Evolutionary conservation across 2,888 invertebrate species (phyloP).

Genomic region (Scaptomyza tumidula): DNA sequence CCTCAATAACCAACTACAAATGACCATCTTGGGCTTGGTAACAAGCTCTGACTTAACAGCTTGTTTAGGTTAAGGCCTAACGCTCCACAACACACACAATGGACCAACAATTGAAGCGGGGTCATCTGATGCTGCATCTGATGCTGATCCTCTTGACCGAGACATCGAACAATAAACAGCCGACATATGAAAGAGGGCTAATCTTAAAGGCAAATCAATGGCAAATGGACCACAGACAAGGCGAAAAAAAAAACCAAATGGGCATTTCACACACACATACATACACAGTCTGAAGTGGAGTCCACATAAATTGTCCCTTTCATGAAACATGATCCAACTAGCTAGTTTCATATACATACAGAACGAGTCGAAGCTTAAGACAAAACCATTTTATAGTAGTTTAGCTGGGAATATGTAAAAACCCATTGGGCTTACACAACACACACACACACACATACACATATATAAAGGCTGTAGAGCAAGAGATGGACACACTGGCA

Average conservation of each 20-base stretch:
- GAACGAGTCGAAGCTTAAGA: conserved; percentile 37
- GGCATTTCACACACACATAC: conserved; percentile 19
- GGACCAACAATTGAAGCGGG: conserved; percentile 11
- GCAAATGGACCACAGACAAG: conserved; percentile 64
- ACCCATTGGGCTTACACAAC: conserved; percentile 21
- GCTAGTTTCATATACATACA: conserved; percentile 4
- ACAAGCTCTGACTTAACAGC: conserved; percentile 57
- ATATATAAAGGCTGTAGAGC: not conserved
- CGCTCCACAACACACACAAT: conserved; percentile 1
- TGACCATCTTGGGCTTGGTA: conserved; percentile 31
- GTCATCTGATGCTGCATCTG: conserved; percentile 19
- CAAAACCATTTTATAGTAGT: conserved; percentile 69
- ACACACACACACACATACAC: not conserved
- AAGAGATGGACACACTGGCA: conserved; percentile 43
- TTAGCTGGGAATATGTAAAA: conserved; percentile 64
- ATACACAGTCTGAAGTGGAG: conserved; percentile 9
- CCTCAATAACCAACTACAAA: conserved; percentile 23
- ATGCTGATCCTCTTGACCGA: conserved; percentile 37
- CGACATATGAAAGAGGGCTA: conserved; percentile 55
- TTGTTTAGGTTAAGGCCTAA: conserved; percentile 37
- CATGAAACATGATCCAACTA: conserved; percentile 71
- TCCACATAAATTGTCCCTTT: conserved; percentile 59
- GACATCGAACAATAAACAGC: conserved; percentile 53
- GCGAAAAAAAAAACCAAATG: conserved; percentile 42
- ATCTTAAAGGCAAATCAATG: conserved; percentile 74